Base-by-base conservation (phyloP, 2,888 invertebrate genomes). In the Physocephala rufipes region DNA sequence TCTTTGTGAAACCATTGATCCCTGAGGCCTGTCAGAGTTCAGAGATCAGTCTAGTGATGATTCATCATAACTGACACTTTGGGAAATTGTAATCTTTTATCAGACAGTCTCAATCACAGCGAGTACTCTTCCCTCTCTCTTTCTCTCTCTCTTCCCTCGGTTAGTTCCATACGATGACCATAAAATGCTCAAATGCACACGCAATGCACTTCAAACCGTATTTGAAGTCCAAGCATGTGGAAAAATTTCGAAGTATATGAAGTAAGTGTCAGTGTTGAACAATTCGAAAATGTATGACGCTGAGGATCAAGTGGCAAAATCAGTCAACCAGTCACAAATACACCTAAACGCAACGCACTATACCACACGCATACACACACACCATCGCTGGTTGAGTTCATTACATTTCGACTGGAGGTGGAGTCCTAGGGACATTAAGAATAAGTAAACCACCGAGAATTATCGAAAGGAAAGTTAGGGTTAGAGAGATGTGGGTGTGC, bases 71-170 rank as follows among this genome's bases (percentile, higher is more conserved):
- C 21, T 61, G 61, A 36, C 45, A 49, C 51, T 62, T 69, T 69
- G 21, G 68, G 30, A 69, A 69, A 69, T 62, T 69, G 47, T 49
- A 61, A 30, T 61, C 61, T 49, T 36, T 69, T 69, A 69, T 69
- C 68, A 49, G 26, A 62, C 36, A 26, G 51, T 69, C 62, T 61
- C 68, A 62, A 69, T 59, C 68, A 43, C n/a, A 53, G 30, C 16
- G n/a, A 5, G 16, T 53, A 55, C 15, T 2, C 16, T 16, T 28
- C 28, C 16, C 28, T 36, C n/a, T 30, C 36, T 28, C 5, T 9
- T 36, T 7, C 36, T 7, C 36, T 36, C 36, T 4, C 36, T 9
- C 36, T 36, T 36, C 9, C 9, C 36, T 36, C n/a, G 36, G 36
- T 36, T 7, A 4, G 4, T 36, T 9, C 36, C 36, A 36, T 36